Evolutionary conservation across 2,888 invertebrate genomes (phyloP).

Genomic region (Philhelius pedissequus): DNA sequence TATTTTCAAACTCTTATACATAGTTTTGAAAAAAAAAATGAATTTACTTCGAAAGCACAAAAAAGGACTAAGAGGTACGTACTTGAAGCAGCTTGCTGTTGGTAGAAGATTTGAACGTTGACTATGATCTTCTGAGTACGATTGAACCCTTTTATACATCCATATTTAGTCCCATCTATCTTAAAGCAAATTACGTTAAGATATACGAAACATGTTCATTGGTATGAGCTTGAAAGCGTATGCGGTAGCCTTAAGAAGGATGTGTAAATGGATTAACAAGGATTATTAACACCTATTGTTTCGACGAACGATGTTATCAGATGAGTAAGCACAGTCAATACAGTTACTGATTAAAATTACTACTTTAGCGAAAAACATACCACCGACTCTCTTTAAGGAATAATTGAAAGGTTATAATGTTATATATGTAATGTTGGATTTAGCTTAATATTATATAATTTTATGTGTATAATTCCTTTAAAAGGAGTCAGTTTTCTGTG

Average conservation of each 20-base stretch:
- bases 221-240: not conserved
- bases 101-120: conserved; percentile 19
- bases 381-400: not conserved
- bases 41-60: not conserved
- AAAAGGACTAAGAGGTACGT: not conserved
- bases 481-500: too few relatives aligned
- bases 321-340: conserved; percentile 75
- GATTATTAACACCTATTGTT: conserved; percentile 77
- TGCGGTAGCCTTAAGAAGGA: conserved; percentile 41
- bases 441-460: too few relatives aligned
- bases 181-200: not conserved
- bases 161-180: conserved; percentile 24
- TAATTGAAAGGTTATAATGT: not conserved
- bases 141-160: conserved; percentile 50
- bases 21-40: too few relatives aligned
- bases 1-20: too few relatives aligned
- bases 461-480: too few relatives aligned
- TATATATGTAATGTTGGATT: too few relatives aligned
- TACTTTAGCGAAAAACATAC: conserved; percentile 59
- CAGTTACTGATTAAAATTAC: conserved; percentile 79
- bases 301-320: conserved; percentile 65
- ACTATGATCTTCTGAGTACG: conserved; percentile 25
- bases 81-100: conserved; percentile 18
- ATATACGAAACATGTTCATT: not conserved
- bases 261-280: conserved; percentile 74